Base-by-base conservation (phyloP, 2,113 vertebrate genomes). In the Tympanuchus pallidicinctus region DNA sequence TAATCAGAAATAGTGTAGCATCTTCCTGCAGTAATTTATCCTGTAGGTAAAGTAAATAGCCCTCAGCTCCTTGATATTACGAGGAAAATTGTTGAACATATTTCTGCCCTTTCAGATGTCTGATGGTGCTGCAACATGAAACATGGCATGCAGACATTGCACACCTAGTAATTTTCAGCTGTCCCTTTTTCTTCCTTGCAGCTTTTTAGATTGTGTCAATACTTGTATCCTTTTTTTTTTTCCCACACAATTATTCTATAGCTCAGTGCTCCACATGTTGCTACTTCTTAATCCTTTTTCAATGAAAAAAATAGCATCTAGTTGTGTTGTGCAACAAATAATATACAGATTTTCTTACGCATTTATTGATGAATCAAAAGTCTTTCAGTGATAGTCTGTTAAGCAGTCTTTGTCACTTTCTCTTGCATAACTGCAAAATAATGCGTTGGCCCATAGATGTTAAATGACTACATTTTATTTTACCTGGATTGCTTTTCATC, bases 151-250 rank as follows among this genome's bases (percentile, higher is more conserved):
- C 40, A 73, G 72, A 80, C 21, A 43, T 78, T 87, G 71, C 34
- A 81, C 38, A 83, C 86, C 45, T 81, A 86, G 66, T 74, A 95
- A 56, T 80, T 93, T 66, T 95, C 72, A 86, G 57, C 47, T 85
- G 47, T 78, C 32, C 8, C 85, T 91, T 74, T 84, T 69, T 6
- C 18, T 80, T 89, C 64, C 76, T 70, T 66, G 30, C 30, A 82
- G 56, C 50, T 86, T 88, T 86, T 86, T 88, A 89, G 75, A 83
- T 47, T 80, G 27, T 43, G 79, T 75, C 72, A 77, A 64, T 90
- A 67, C 69, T 86, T 77, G 42, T 25, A 65, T 63, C 12, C 6
- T 85, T 82, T 30, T 13, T 82, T 3, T 56, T 69, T 84, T 42
- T 64, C 6, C 21, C 21, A 12, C 38, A 38, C 8, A 66, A 67